phyloP scores from a whole-genome alignment of 2,113 vertebrate species.

The Pao palembangensis region DNA sequence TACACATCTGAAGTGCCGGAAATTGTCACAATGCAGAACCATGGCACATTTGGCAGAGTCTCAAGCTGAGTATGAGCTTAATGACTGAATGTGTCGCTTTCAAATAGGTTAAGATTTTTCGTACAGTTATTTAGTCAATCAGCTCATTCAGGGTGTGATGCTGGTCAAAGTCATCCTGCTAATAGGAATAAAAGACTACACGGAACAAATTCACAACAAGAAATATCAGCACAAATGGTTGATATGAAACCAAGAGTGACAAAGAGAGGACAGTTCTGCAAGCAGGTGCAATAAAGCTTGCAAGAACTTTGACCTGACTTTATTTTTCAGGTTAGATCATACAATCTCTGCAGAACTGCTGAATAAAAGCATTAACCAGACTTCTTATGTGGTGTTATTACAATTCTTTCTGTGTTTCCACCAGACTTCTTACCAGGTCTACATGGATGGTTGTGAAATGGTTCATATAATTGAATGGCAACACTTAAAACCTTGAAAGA shows the following conservation, averaged over 20 bases:
- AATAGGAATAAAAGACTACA: neutral
- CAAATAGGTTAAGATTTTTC: slow-evolving; percentile 47
- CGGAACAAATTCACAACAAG: neutral
- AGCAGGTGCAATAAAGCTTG: no score
- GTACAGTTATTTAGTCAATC: slow-evolving; percentile 18
- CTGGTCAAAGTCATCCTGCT: slow-evolving; percentile 31
- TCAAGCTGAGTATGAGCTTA: slow-evolving; percentile 67
- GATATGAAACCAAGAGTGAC: neutral
- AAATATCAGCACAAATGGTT: neutral
- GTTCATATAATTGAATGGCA: no score
- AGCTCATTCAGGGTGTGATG: slow-evolving; percentile 23
- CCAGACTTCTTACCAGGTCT: no score
- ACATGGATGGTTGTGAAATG: no score
- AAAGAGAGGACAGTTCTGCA: no score
- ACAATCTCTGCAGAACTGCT: neutral
- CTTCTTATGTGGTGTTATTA: no score
- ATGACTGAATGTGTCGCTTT: slow-evolving; percentile 62
- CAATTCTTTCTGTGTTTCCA: neutral
- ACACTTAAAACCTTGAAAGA: no score
- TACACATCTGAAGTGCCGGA: slow-evolving; percentile 76
- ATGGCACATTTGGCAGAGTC: slow-evolving; percentile 68
- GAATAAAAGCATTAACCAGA: neutral
- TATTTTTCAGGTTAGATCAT: no score
- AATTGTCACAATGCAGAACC: slow-evolving; percentile 75
- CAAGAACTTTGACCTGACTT: no score